Evolutionary conservation across 2,888 invertebrate genomes (phyloP).

Genomic region (Chirona hameri): DNA sequence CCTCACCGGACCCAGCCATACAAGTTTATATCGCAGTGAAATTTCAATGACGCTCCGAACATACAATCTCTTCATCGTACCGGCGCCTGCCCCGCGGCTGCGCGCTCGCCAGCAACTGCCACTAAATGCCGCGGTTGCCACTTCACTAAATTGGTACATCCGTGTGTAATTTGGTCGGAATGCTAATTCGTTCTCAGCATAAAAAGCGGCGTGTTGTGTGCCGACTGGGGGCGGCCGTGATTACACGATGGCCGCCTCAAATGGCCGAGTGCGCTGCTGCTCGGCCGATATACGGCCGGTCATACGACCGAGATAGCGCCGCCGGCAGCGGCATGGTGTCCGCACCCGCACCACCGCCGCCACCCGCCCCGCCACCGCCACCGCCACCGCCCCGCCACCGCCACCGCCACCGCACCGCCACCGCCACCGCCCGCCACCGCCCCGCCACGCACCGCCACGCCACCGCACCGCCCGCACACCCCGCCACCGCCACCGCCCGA

Average conservation of each 20-base stretch:
- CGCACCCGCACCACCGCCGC: too few species aligned
- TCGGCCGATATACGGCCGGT: neutral
- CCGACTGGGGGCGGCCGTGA: neutral
- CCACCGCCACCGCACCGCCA: too few species aligned
- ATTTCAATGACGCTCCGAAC: neutral
- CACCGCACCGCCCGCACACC: too few species aligned
- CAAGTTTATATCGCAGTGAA: slow-evolving; percentile 2
- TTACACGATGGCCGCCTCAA: neutral
- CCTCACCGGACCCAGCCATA: neutral
- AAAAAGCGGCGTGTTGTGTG: neutral
- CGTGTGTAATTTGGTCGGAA: slow-evolving; percentile 1
- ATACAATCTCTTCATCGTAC: neutral
- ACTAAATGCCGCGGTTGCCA: neutral
- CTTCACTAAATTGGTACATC: slow-evolving; percentile 24
- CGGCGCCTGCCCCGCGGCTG: neutral
- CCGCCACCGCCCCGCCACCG: too few species aligned
- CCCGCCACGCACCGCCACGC: too few species aligned
- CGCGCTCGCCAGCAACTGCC: neutral
- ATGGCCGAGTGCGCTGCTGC: neutral
- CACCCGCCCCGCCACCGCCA: too few species aligned
- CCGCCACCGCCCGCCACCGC: too few species aligned
- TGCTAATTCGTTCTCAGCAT: slow-evolving; percentile 26
- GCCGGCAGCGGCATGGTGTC: too few species aligned
- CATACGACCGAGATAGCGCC: too few species aligned
- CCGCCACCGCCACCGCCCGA: too few species aligned